These are phyloP conservation scores for Erebia palarica DNA, from an alignment of 2,888 invertebrate species.

Conservation along the genomic window DNA sequence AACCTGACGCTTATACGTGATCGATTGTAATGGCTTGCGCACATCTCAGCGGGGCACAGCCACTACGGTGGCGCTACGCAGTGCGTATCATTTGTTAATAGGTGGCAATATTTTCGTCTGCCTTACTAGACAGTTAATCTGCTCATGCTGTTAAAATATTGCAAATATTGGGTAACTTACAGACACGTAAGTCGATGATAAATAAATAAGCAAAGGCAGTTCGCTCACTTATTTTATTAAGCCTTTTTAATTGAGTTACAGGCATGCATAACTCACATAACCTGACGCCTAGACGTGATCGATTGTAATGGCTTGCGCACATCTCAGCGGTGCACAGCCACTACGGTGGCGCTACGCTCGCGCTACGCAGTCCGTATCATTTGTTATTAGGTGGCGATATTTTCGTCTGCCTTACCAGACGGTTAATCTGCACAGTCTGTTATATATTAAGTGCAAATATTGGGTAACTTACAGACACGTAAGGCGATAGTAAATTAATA, in stretches of 20 bases:
- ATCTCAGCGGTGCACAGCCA: neutral
- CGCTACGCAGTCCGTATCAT: too few relatives aligned
- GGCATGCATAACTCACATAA: neutral
- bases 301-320: conserved; percentile 5
- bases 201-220: neutral
- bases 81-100: too few relatives aligned
- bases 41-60: neutral
- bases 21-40: conserved; percentile 6
- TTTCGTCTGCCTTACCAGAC: neutral
- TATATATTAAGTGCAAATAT: too few relatives aligned
- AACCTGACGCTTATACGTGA: neutral
- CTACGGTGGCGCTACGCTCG: neutral
- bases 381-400: too few relatives aligned
- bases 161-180: too few relatives aligned
- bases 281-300: neutral
- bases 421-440: too few relatives aligned
- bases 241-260: conserved; percentile 26
- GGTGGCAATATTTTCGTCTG: neutral
- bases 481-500: neutral
- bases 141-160: too few relatives aligned
- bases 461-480: too few relatives aligned
- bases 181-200: conserved; percentile 12
- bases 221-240: conserved; percentile 26
- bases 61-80: neutral
- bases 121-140: neutral